These are phyloP conservation scores for Turritopsis dohrnii DNA, from an alignment of 30 jellyfish, hydroid and myxozoan genomes.

Conservation along the genomic window DNA sequence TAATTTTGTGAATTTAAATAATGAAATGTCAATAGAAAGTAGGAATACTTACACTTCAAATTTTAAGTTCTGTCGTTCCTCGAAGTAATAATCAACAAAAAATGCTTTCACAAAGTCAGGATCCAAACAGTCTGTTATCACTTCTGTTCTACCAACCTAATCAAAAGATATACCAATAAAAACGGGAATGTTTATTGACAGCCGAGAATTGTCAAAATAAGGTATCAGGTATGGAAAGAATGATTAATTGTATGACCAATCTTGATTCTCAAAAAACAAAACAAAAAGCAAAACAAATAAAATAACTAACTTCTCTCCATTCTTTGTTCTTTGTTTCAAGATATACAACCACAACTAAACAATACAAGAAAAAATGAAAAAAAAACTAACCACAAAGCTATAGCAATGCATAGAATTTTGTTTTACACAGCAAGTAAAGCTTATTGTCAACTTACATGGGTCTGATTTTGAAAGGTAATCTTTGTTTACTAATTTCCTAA, in stretches of 20 bases:
- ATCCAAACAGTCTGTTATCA: constrained; percentile 54
- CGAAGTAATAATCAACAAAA: constrained; percentile 77
- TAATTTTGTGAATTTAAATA: too few relatives aligned
- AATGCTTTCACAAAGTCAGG: constrained; percentile 80
- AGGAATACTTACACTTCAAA: constrained; percentile 65
- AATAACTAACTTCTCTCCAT: constrained; percentile 3
- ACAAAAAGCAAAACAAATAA: not conserved
- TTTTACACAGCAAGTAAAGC: not conserved
- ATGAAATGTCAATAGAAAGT: not conserved
- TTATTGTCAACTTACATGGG: constrained; percentile 51
- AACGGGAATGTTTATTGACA: too few relatives aligned
- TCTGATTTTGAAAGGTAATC: constrained; percentile 82
- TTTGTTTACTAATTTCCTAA: constrained; percentile 35
- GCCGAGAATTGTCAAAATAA: too few relatives aligned
- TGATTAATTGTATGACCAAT: too few relatives aligned
- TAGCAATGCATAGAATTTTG: not conserved
- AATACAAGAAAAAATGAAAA: not conserved
- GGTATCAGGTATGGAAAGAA: too few relatives aligned
- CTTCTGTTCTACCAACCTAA: constrained; percentile 87
- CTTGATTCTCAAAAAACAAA: too few relatives aligned
- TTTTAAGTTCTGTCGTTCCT: constrained; percentile 60
- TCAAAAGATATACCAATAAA: too few relatives aligned
- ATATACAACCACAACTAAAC: constrained; percentile 50
- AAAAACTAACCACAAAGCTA: not conserved
- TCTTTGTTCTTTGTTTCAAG: constrained; percentile 21